phyloP scores from a whole-genome alignment of 2,888 invertebrate genomes.

The Coremacera marginata region DNA sequence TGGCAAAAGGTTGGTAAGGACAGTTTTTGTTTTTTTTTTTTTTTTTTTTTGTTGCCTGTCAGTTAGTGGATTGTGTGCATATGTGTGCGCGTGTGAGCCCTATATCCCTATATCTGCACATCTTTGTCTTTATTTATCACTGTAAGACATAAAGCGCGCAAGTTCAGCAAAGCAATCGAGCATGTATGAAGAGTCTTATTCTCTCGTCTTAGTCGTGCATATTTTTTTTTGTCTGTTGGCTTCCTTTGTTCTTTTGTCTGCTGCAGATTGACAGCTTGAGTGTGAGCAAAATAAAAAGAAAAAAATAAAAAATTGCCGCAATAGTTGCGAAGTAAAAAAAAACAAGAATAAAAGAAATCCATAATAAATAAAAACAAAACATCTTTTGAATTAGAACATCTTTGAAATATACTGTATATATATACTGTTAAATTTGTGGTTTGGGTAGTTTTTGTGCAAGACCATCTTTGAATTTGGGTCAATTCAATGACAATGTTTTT shows the following conservation, averaged over 20 bases:
- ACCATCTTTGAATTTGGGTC: no score
- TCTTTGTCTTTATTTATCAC: background rate
- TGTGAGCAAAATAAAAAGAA: background rate
- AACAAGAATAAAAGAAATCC: background rate
- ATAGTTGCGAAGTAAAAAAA: background rate
- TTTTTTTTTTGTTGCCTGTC: background rate
- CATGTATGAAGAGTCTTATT: background rate
- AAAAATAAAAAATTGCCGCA: background rate
- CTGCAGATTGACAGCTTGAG: slow-evolving; percentile 23
- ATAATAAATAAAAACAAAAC: background rate
- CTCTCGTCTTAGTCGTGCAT: background rate
- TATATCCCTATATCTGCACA: background rate
- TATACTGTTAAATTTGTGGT: no score
- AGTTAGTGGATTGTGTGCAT: background rate
- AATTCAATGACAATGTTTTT: no score
- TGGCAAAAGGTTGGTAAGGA: slow-evolving; percentile 16
- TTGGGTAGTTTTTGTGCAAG: no score
- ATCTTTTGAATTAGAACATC: background rate
- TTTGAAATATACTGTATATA: no score
- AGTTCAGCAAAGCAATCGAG: slow-evolving; percentile 18
- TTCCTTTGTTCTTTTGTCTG: background rate
- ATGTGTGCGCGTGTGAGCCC: background rate
- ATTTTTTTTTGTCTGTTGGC: background rate
- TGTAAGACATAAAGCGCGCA: background rate
- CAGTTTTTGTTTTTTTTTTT: background rate